Percentiles rank a stretch among this genome's conserved stretches.
These are phyloP conservation scores for Elgonia sp. DNA, from an alignment of 2,888 invertebrate species.

Conservation along the genomic window DNA sequence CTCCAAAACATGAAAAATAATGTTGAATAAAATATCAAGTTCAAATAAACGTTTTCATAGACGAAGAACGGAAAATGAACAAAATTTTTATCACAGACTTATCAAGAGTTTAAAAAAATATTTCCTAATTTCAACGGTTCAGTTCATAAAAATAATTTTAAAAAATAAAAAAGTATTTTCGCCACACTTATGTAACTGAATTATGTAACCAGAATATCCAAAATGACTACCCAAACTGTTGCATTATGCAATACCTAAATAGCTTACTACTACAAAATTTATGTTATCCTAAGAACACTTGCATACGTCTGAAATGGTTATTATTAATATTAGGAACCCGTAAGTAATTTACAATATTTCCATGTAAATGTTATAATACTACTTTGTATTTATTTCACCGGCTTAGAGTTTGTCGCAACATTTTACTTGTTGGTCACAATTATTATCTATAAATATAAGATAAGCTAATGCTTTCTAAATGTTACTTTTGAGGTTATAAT, in stretches of 20 bases:
- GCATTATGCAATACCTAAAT: conserved; percentile 54
- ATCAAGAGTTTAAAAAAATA: not conserved
- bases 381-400: conserved; percentile 20
- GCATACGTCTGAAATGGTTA: conserved; percentile 26
- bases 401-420: conserved; percentile 18
- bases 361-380: conserved; percentile 23
- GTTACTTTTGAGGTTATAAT: conserved; percentile 48
- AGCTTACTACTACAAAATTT: conserved; percentile 58
- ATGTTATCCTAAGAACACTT: conserved; percentile 51
- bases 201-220: conserved; percentile 59
- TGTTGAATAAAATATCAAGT: too few species aligned
- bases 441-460: conserved; percentile 45
- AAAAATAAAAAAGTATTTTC: conserved; percentile 41
- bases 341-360: conserved; percentile 25
- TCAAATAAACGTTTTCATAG: too few species aligned
- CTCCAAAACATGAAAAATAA: too few species aligned
- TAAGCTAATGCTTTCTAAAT: conserved; percentile 20
- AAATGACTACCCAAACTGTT: conserved; percentile 59
- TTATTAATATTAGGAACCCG: conserved; percentile 37
- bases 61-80: too few species aligned
- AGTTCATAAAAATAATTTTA: not conserved
- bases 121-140: not conserved
- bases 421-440: conserved; percentile 35
- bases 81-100: too few species aligned
- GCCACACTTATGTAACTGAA: conserved; percentile 45